Conservation (phyloP, 2,888 invertebrate genomes). For the Erebia epiphron region DNA sequence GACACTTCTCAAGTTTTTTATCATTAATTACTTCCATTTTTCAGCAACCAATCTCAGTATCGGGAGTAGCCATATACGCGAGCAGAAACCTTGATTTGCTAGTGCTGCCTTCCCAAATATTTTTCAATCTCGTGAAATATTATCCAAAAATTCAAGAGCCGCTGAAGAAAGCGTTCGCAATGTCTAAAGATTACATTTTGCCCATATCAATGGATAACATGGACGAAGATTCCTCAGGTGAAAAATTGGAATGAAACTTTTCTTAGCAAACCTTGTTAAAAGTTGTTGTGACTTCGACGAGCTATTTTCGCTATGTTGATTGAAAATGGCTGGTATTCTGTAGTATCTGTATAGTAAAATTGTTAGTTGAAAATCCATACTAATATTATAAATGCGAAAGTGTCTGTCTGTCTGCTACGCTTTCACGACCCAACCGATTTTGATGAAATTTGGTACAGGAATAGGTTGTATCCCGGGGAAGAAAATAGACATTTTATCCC, state of each 20-base stretch:
- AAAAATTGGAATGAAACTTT: conserved; percentile 32
- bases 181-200: conserved; percentile 71
- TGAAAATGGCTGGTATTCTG: background rate
- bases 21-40: conserved; percentile 29
- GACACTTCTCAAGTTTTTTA: no score
- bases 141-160: conserved; percentile 75
- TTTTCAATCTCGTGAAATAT: conserved; percentile 71
- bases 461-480: no score
- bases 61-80: conserved; percentile 70
- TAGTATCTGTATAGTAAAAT: conserved; percentile 9
- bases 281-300: conserved; percentile 21
- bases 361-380: background rate
- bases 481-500: no score
- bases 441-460: no score
- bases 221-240: conserved; percentile 63
- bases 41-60: conserved; percentile 70
- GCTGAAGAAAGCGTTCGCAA: conserved; percentile 66
- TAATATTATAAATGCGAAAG: no score
- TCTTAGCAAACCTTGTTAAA: conserved; percentile 31
- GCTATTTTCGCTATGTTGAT: background rate
- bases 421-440: no score
- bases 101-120: conserved; percentile 69
- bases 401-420: no score
- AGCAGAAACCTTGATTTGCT: conserved; percentile 73
- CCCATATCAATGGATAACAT: conserved; percentile 65